phyloP scores from a whole-genome alignment of 2,888 invertebrate species.

The Diarsia rubi region DNA sequence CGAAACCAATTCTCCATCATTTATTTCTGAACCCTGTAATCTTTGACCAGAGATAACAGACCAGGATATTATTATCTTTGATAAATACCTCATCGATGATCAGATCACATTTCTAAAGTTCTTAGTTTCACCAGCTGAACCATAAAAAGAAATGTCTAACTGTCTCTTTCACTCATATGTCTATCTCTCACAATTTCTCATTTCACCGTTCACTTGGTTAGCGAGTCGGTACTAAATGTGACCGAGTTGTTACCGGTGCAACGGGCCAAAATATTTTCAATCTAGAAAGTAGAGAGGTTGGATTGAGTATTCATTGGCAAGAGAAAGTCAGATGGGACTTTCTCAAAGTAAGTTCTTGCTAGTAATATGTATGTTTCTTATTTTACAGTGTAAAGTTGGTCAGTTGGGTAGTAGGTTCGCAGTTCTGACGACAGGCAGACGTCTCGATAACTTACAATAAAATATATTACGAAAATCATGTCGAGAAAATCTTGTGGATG shows the following conservation, averaged over 20 bases:
- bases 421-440: slow-evolving; percentile 76
- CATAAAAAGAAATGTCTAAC: slow-evolving; percentile 82
- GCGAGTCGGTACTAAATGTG: slow-evolving; percentile 79
- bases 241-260: slow-evolving; percentile 75
- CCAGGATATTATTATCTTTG: slow-evolving; percentile 44
- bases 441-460: slow-evolving; percentile 70
- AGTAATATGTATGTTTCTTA: slow-evolving; percentile 90
- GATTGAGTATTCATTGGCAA: slow-evolving; percentile 52
- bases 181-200: slow-evolving; percentile 89
- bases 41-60: slow-evolving; percentile 41
- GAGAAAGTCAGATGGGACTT: slow-evolving; percentile 75
- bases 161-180: slow-evolving; percentile 79
- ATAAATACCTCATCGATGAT: slow-evolving; percentile 58
- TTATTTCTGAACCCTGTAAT: background rate
- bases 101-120: slow-evolving; percentile 67
- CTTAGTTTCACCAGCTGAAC: slow-evolving; percentile 70
- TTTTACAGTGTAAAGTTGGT: slow-evolving; percentile 90
- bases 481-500: slow-evolving; percentile 79
- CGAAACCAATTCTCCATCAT: background rate
- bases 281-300: slow-evolving; percentile 45
- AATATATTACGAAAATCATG: slow-evolving; percentile 79
- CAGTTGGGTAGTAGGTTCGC: slow-evolving; percentile 89
- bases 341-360: slow-evolving; percentile 70
- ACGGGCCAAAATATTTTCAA: slow-evolving; percentile 37
- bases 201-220: slow-evolving; percentile 91